Conservation (phyloP, 2,113 vertebrate genomes). For the Elanoides forficatus region DNA sequence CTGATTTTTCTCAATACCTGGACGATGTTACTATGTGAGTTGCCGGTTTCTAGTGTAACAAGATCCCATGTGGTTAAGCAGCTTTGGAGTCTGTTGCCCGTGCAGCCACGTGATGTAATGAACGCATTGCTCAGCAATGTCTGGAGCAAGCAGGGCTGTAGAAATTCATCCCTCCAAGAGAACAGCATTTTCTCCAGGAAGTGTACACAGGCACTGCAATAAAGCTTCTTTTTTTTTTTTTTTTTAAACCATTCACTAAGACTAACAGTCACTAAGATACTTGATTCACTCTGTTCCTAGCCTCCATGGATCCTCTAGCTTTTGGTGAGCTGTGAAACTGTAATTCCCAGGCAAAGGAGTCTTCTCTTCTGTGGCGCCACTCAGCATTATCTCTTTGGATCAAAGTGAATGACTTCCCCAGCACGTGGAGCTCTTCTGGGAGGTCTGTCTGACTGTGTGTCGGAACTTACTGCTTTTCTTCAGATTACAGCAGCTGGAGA, state of each 20-base stretch:
- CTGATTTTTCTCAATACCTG: neutral
- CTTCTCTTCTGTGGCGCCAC: neutral
- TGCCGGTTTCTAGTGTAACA: neutral
- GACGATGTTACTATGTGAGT: fast-evolving
- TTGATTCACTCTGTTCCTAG: neutral
- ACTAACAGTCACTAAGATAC: no score
- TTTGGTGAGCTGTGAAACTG: neutral
- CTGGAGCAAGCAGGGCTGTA: neutral
- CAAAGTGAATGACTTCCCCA: neutral
- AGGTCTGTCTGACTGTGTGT: neutral
- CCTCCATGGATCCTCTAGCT: neutral
- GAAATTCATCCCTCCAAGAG: neutral
- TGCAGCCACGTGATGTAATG: neutral
- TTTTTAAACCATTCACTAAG: neutral
- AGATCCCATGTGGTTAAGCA: neutral
- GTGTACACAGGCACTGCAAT: neutral
- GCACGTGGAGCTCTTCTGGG: neutral
- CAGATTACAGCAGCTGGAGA: neutral
- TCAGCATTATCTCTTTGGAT: no score
- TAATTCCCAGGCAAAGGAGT: neutral
- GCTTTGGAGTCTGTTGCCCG: neutral
- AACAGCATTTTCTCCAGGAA: neutral
- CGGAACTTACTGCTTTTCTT: neutral
- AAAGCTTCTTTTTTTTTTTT: neutral
- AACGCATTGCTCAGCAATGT: neutral